These are phyloP conservation scores for Leucophenga montana DNA, from an alignment of 2,888 invertebrate species.

Conservation along the genomic window DNA sequence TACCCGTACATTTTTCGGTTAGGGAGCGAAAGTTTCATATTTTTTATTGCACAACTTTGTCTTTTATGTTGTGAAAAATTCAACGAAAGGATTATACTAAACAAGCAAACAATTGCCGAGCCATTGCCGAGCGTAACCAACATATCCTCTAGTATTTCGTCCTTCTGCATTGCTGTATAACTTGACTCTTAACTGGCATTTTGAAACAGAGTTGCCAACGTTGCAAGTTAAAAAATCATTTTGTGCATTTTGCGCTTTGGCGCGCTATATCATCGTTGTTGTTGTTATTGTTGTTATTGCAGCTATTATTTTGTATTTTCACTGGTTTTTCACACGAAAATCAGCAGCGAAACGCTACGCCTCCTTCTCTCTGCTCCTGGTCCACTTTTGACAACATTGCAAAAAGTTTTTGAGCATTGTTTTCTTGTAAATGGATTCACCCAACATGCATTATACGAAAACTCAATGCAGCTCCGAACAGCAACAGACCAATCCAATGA, in stretches of 20 bases:
- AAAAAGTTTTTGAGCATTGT: slow-evolving; percentile 52
- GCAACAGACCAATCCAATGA: too few species aligned
- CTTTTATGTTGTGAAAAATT: slow-evolving; percentile 25
- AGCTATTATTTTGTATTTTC: too few species aligned
- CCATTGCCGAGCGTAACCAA: background rate
- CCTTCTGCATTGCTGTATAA: background rate
- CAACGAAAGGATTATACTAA: slow-evolving; percentile 24
- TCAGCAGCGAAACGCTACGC: slow-evolving; percentile 28
- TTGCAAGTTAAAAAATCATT: slow-evolving; percentile 11
- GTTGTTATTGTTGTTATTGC: too few species aligned
- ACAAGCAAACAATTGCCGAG: slow-evolving; percentile 24
- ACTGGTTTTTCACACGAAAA: slow-evolving; percentile 1
- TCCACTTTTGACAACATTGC: slow-evolving; percentile 34
- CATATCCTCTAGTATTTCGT: background rate
- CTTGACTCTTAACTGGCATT: too few species aligned
- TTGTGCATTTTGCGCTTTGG: slow-evolving; percentile 20
- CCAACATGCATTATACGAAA: slow-evolving; percentile 29
- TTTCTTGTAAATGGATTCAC: slow-evolving; percentile 34
- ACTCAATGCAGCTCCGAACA: background rate
- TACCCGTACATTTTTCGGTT: too few species aligned
- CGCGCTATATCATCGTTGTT: background rate
- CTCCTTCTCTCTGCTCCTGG: too few species aligned
- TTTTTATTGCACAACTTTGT: slow-evolving; percentile 26
- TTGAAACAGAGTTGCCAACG: slow-evolving; percentile 12
- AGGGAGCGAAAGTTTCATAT: background rate